A percentile compares a stretch with the other conserved stretches of the same genome.
phyloP scores from a whole-genome alignment of 2,797 vertebrate species.

The Poecile montanus region DNA sequence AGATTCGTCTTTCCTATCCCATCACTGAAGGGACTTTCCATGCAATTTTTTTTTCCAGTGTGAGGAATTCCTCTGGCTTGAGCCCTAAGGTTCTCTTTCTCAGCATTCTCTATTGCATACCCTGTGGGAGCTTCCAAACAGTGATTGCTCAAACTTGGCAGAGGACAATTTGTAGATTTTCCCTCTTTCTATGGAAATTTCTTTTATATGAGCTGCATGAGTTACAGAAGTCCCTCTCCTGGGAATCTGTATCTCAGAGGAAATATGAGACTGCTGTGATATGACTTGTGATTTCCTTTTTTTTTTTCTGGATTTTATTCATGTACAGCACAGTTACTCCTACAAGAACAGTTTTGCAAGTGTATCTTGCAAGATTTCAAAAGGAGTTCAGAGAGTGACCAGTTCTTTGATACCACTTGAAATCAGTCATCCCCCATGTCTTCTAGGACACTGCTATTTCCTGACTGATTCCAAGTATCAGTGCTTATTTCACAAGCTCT shows the following conservation, averaged over 20 bases:
- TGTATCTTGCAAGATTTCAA: neutral
- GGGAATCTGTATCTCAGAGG: neutral
- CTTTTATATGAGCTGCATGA: neutral
- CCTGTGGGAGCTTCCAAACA: neutral
- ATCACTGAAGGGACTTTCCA: conserved; percentile 36
- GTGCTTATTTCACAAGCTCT: neutral
- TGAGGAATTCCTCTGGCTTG: conserved; percentile 33
- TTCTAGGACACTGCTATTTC: neutral
- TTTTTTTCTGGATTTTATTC: conserved; percentile 8
- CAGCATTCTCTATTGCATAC: conserved; percentile 9
- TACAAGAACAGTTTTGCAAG: neutral
- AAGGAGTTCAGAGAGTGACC: neutral
- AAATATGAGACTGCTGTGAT: neutral
- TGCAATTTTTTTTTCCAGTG: neutral
- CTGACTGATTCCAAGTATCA: neutral
- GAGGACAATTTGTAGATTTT: neutral
- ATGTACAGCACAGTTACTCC: neutral
- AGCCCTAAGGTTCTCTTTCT: neutral
- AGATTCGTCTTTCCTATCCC: neutral
- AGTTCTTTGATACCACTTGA: neutral
- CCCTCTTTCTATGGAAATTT: neutral
- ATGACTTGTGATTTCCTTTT: neutral
- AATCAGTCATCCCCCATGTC: neutral
- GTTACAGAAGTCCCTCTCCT: neutral
- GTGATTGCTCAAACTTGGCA: conserved; percentile 22